Base-by-base conservation (phyloP, 2,888 invertebrate genomes). In the Ophion ventricosus region DNA sequence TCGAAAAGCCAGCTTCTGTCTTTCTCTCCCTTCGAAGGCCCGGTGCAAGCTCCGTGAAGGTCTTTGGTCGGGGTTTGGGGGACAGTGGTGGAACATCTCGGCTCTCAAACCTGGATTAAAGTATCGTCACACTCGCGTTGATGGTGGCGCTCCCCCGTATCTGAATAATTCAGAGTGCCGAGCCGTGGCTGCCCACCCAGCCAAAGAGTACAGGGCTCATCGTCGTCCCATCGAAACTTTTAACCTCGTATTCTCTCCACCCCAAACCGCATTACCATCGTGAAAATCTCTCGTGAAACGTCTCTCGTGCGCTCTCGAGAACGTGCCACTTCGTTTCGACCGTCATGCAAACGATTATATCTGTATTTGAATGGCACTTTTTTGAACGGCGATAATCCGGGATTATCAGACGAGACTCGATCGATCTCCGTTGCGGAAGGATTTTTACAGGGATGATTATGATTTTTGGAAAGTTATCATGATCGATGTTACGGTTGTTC, bases 141-240 rank as follows among this genome's bases (percentile, higher is more conserved):
- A 72, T 43, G 64, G 54, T 80, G 67, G 70, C 59, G 57, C 74
- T 66, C 85, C 88, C 88, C 88, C 88, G 88, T 89, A 90, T 88
- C 89, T 93, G 93, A 93, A 93, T 93, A 89, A 93, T 93, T 92
- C 93, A 93, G 88, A 88, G 87, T 86, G 67, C 77, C 75, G 82
- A 70, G 72, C 81, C 86, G 57, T 61, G 74, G 66, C 67, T 11
- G 49, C 49, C 49, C 49, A 49, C 79, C 73, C n/a, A n/a, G n/a
- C 73, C 80, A 61, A 64, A 76, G 73, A 69, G 74, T 67, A 79
- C 26, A 72, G 43, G 74, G 76, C 81, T 83, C 85, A 83, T 86
- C 80, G 80, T 77, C 79, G 63, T 83, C 73, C 66, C 61, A 86
- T 87, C 87, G 88, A 89, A 92, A 92, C 91, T 91, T 92, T 90